Evolutionary conservation across 1,140 invertebrate genomes (phyloP), one percentile per base, ranked within the genome.

Genomic region (Drosophila melanica): DNA sequence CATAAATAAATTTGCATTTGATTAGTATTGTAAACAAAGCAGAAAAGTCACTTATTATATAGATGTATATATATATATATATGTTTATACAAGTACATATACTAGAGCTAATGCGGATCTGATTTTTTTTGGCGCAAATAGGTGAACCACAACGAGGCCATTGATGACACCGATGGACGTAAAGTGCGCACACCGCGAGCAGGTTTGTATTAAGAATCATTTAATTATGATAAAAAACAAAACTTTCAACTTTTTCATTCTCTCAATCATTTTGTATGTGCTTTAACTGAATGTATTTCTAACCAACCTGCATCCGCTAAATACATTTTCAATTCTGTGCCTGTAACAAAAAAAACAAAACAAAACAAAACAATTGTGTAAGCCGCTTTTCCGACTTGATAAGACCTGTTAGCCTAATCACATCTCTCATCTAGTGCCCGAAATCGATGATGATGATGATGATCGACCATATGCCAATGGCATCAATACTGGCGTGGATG

Each of bases 401-500:
- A 10, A 20, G 9, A 7, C 18, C 20, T 27, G 11, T 23, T 4
- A 27, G 2, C 16, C 4, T 20, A 50, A 50, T 0, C 10, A 54
- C 23, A 27, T 18, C 8, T 20, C 9, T 35, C 37, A 45, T 12
- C 12, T 57, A 90, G 90, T 90, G 11, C 90, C 92, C 4, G 92
- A 92, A 69, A 80, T 91, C 18, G 93, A 93, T 62, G 93, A 94
- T 9, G 86, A 92, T 54, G 63, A 86, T 4, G 90, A 92, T 47
- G 91, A 92, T 33, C 90, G 90, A 50, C 79, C 91, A 58, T 62
- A 90, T 27, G 90, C 89, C 4, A 89, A 77, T 60, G 92, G 90
- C n/a, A 16, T 10, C 4, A 91, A 91, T 69, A 80, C 90, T 41
- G 93, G 93, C 11, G 92, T 94, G 5, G 94, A 94, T 48, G 93